Base-by-base conservation (phyloP, 2,797 vertebrate genomes). In the Eutrigla gurnardus region DNA sequence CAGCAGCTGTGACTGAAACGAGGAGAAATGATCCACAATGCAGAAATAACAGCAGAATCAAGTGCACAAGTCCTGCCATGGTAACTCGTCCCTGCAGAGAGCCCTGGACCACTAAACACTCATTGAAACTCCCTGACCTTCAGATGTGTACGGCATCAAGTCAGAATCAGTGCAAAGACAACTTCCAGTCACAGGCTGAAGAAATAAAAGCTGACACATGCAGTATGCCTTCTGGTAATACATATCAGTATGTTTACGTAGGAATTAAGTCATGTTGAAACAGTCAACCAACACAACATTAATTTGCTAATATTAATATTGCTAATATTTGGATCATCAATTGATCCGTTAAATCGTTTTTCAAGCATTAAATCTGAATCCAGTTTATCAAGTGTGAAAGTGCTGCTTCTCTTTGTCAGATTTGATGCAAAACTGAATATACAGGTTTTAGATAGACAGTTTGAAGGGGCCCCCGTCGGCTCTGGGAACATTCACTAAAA, bases 51-150 rank as follows among this genome's bases (percentile, higher is more conserved):
- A 87, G 68, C 73, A 86, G 59, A 25, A 36, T 7, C 36, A 85
- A 4, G 17, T 39, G 74, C 53, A 84, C 57, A 55, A 25, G 8
- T 69, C 53, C 76, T 46, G 82, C 87, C 89, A 92, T 91, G 10
- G 58, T 73, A 5, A 32, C 33, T 65, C n/a, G 70, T 3, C 15
- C 14, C 59, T 49, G 73, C 42, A 82, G 49, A 8, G 45, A 55
- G 17, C 45, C 57, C 43, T 75, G 67, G 1, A 8, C 65, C 75
- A 78, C 78, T 46, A 12, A 78, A 62, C 67, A 47, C 36, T 72
- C 82, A 82, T 67, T 86, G 81, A 80, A 60, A 68, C 78, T 64
- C 73, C 0, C 77, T 85, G 83, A 81, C 74, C 86, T 32, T 35
- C 58, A 0, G 40, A 53, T 42, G 65, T 54, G 58, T 6, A 33